phyloP scores from a whole-genome alignment of 2,888 invertebrate species.

The Stenurella melanura region DNA sequence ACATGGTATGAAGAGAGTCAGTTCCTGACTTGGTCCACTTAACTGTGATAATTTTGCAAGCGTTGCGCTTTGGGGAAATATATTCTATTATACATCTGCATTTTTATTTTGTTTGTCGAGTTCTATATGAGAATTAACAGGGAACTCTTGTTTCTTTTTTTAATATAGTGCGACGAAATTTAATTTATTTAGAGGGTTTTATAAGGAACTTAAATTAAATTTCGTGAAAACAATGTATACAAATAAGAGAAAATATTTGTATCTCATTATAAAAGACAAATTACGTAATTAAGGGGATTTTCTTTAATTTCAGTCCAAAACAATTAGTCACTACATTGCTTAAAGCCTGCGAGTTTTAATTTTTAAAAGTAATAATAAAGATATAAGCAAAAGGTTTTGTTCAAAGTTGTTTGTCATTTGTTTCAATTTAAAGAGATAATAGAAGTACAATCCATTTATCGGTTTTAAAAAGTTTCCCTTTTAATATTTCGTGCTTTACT shows the following conservation, averaged over 20 bases:
- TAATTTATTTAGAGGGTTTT: constrained; percentile 12
- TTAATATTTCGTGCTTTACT: too few species aligned
- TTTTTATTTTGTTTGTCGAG: constrained; percentile 35
- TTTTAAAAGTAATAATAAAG: too few species aligned
- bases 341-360: not conserved
- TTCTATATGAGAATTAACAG: constrained; percentile 38
- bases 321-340: not conserved
- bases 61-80: constrained; percentile 32
- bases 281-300: not conserved
- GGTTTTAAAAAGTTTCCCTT: too few species aligned
- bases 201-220: constrained; percentile 19
- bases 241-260: constrained; percentile 3
- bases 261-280: not conserved
- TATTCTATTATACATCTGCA: constrained; percentile 40
- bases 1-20: constrained; percentile 12
- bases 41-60: constrained; percentile 35
- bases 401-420: too few species aligned
- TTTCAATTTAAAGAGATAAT: too few species aligned
- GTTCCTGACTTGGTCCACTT: constrained; percentile 24
- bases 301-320: not conserved
- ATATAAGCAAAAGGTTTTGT: too few species aligned
- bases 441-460: too few species aligned
- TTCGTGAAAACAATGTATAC: constrained; percentile 5
- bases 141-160: not conserved
- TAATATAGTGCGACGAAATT: constrained; percentile 22